Evolutionary conservation across 2,797 vertebrate species (phyloP).

Genomic region (Phyllotis vaccarum): DNA sequence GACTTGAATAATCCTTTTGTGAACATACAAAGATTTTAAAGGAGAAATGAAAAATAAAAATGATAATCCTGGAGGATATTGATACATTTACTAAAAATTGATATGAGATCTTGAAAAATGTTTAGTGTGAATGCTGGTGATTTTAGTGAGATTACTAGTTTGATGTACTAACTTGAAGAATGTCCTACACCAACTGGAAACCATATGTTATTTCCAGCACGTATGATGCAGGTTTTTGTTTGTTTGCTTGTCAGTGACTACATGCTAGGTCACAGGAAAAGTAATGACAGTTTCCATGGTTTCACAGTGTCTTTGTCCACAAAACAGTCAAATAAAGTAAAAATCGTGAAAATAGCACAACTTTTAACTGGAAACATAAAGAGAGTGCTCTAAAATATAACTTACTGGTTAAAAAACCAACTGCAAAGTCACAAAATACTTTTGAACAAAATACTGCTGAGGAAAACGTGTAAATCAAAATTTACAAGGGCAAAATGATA

Average conservation of each 20-base stretch:
- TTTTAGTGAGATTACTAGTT: conserved; percentile 11
- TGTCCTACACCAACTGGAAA: not conserved
- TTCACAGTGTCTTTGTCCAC: not conserved
- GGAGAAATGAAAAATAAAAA: conserved; percentile 50
- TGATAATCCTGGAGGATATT: not conserved
- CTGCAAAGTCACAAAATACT: not conserved
- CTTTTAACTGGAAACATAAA: conserved; percentile 26
- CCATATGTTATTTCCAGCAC: conserved; percentile 15
- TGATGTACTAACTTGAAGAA: conserved; percentile 6
- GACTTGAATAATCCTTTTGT: not conserved
- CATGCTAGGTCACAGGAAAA: conserved; percentile 23
- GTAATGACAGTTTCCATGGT: conserved; percentile 1
- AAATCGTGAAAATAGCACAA: not conserved
- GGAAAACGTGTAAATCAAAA: not conserved
- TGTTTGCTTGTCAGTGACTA: not conserved
- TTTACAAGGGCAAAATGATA: not conserved
- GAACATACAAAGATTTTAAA: conserved; percentile 25
- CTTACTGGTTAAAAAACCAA: not conserved
- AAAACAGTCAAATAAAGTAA: conserved; percentile 33
- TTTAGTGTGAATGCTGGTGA: not conserved
- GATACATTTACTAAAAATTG: conserved; percentile 17
- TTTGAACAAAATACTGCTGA: not conserved
- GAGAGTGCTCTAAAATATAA: conserved; percentile 8
- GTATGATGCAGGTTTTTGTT: not conserved
- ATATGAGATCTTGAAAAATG: not conserved